Conservation (phyloP, 1,140 invertebrate species). For the Ridgeia piscesae region DNA sequence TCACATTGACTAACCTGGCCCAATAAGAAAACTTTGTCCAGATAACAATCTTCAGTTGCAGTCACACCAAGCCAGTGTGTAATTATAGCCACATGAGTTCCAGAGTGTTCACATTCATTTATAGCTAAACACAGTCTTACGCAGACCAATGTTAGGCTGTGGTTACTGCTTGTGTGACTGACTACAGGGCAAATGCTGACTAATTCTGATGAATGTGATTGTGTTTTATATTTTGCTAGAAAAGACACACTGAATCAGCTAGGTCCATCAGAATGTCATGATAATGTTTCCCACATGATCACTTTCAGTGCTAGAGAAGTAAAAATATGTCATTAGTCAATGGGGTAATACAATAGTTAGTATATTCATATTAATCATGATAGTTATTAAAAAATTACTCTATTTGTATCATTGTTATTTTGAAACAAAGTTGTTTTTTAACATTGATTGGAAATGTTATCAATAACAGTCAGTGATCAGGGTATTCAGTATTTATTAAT, state of each 20-base stretch:
- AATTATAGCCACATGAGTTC: neutral
- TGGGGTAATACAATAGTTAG: no score
- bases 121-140: neutral
- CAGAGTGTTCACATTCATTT: neutral
- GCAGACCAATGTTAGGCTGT: neutral
- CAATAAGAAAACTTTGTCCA: neutral
- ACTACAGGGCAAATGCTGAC: neutral
- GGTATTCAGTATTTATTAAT: no score
- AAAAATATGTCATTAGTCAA: no score
- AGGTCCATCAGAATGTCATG: neutral
- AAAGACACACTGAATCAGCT: neutral
- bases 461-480: no score
- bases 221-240: neutral
- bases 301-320: neutral
- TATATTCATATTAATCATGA: no score
- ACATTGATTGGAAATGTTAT: no score
- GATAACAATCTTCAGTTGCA: neutral
- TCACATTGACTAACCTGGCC: neutral
- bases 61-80: neutral
- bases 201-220: neutral
- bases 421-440: no score
- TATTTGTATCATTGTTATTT: no score
- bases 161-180: no score
- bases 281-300: neutral
- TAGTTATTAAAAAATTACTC: no score